Conservation (phyloP, 2,888 invertebrate genomes). For the Lasioglossum lativentre region DNA sequence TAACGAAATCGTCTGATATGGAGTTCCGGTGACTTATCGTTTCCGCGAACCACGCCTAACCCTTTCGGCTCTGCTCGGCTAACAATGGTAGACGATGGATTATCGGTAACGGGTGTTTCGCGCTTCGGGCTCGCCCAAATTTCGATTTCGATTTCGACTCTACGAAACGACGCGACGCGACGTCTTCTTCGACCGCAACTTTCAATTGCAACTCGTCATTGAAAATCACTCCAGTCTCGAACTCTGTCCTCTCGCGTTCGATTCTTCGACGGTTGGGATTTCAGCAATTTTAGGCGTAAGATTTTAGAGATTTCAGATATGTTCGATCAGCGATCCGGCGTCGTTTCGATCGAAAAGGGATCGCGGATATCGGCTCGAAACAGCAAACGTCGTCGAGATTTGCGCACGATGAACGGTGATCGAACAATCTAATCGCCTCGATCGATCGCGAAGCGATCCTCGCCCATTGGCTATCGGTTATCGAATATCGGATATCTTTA, state of each 20-base stretch:
- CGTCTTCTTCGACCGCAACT: background rate
- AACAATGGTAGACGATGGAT: conserved; percentile 57
- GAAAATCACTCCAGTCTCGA: background rate
- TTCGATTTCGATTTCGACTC: background rate
- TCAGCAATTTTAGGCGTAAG: background rate
- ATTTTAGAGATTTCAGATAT: background rate
- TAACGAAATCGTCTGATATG: conserved; percentile 47
- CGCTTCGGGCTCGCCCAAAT: background rate
- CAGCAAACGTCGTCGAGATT: conserved; percentile 23
- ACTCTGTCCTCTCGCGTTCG: background rate
- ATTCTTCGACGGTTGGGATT: background rate
- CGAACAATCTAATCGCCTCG: background rate
- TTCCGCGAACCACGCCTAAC: background rate
- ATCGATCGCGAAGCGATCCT: background rate
- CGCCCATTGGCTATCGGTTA: background rate
- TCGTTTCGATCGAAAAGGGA: background rate
- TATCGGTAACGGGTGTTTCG: conserved; percentile 41
- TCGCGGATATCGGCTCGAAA: background rate
- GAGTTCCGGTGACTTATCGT: background rate
- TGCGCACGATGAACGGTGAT: background rate
- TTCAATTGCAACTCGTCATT: background rate
- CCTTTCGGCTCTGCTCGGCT: background rate
- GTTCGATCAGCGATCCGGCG: background rate
- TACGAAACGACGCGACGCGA: background rate
- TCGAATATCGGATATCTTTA: background rate